phyloP scores from a whole-genome alignment of 2,113 vertebrate genomes.

The Jacana jacana region DNA sequence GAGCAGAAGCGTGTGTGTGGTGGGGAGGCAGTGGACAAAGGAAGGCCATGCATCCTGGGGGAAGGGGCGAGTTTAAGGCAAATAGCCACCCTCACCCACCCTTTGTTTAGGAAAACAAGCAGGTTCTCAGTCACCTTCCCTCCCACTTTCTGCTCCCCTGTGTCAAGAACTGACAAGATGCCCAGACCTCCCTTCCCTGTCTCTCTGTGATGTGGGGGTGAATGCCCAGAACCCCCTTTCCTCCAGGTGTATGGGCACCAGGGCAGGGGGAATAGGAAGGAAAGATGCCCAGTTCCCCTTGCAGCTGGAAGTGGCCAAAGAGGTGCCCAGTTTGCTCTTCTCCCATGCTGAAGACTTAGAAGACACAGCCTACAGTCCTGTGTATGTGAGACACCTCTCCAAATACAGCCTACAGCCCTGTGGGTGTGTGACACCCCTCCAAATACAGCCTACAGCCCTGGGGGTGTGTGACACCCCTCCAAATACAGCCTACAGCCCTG shows the following conservation, averaged over 20 bases:
- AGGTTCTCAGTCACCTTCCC: background rate
- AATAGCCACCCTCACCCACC: background rate
- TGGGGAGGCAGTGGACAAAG: background rate
- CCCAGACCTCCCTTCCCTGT: background rate
- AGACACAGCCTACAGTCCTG: no score
- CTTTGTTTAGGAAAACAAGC: background rate
- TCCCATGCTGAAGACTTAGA: no score
- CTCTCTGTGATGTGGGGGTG: background rate
- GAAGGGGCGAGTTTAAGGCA: accelerated
- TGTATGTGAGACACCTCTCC: no score
- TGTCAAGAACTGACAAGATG: background rate
- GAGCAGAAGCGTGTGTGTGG: background rate
- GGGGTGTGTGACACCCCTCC: no score
- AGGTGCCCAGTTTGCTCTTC: background rate
- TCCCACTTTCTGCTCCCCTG: background rate
- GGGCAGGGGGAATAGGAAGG: background rate
- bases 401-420: no score
- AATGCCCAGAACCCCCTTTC: background rate
- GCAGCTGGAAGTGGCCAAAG: background rate
- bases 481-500: no score
- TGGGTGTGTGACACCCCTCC: no score
- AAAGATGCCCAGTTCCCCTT: background rate
- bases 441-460: no score
- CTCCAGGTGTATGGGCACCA: background rate
- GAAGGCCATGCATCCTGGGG: no score